phyloP scores from a whole-genome alignment of 1,140 invertebrate species.

The Drosophila miranda region DNA sequence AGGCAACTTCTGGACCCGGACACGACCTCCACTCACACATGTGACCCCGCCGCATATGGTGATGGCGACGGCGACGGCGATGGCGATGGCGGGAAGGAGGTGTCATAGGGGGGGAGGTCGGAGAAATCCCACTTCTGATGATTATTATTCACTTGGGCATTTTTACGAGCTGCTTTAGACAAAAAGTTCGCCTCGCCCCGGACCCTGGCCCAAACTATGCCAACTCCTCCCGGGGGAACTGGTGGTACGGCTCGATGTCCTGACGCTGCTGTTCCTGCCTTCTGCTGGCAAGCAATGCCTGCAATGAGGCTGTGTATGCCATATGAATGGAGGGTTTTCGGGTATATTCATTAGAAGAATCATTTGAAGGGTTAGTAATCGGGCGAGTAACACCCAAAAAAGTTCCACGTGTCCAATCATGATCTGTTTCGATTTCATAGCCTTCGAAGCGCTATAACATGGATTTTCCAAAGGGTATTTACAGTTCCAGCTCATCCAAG shows the following conservation, averaged over 20 bases:
- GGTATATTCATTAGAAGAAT: too few relatives aligned
- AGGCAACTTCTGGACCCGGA: constrained; percentile 19
- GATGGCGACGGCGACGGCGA: neutral
- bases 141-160: constrained; percentile 82
- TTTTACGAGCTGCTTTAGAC: constrained; percentile 81
- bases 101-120: constrained; percentile 9
- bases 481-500: too few relatives aligned
- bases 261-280: too few relatives aligned
- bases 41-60: constrained; percentile 47
- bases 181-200: constrained; percentile 66
- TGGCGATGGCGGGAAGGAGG: constrained; percentile 2
- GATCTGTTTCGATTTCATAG: too few relatives aligned
- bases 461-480: constrained; percentile 11
- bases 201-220: constrained; percentile 52
- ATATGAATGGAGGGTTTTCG: too few relatives aligned
- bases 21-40: constrained; percentile 29
- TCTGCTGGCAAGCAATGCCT: too few relatives aligned
- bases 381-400: too few relatives aligned
- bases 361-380: neutral
- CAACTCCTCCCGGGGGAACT: constrained; percentile 58
- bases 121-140: constrained; percentile 63
- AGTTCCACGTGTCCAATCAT: too few relatives aligned
- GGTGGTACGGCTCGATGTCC: too few relatives aligned
- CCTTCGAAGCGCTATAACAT: too few relatives aligned
- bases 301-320: too few relatives aligned